Evolutionary conservation across 2,797 vertebrate species (phyloP), one percentile per base, ranked within the genome.

Genomic region (Carcharodon carcharias): DNA sequence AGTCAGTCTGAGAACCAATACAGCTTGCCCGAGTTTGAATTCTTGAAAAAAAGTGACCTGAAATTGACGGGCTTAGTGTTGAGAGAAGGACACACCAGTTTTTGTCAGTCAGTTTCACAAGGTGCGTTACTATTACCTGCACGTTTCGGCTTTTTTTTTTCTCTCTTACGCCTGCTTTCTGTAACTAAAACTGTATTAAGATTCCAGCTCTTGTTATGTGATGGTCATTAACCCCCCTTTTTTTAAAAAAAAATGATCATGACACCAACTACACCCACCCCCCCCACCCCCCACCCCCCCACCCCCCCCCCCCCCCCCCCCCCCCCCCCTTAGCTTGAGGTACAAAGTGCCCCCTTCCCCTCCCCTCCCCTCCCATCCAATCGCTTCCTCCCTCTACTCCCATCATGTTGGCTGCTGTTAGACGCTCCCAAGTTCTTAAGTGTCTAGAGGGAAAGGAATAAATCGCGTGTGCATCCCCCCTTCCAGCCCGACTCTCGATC

Each of bases 91-190:
- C 11, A 26, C 92, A 71, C 3, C 93, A 54, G 40, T 71, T 95
- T 91, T 65, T 50, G 28, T 23, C 93, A 16, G 92, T 69, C 92
- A 95, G 93, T 95, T 50, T 54, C 40, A 95, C 93, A 45, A 95
- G 93, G 93, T 95, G 93, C 63, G 93, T 95, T 71, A 71, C 93
- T 11, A 69, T 18, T 95, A 95, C 93, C 26, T 95, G 93, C 65
- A 71, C 45, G 58, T 65, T 93, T 65, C 35, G 88, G 67, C 2
- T 28, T 23, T 28, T 4, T 40, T 65, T 93, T 8, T 28, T 4
- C 23, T 21, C 61, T 93, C 6, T 50, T 65, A 8, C 61, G 58
- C 61, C 88, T n/a, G 91, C 61, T 93, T 65, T 65, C n/a, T 40
- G 8, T 40, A 65, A 65, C 18, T 40, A 45, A 45, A 65, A 93